A percentile compares a stretch with the other conserved stretches of the same genome.
Evolutionary conservation across 2,797 vertebrate genomes (phyloP).

Genomic region (Sarcoramphus papa): DNA sequence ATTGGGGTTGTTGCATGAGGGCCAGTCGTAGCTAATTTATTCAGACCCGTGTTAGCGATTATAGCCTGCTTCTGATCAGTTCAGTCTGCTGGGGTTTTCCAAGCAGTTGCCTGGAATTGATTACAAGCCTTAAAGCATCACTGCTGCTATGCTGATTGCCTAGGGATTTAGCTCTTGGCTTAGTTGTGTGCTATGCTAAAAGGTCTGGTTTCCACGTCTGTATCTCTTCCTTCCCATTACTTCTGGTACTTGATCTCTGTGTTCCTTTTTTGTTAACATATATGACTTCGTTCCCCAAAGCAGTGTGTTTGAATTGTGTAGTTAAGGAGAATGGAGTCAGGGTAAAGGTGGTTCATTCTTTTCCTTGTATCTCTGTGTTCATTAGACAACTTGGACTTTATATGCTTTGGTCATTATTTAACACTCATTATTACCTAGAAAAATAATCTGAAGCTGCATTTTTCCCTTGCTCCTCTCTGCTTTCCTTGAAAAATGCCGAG

Average conservation of each 20-base stretch:
- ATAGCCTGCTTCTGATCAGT: conserved; percentile 15
- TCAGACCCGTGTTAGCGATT: neutral
- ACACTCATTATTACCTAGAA: neutral
- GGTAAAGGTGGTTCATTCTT: neutral
- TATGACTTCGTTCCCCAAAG: neutral
- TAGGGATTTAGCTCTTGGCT: conserved; percentile 44
- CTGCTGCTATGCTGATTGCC: conserved; percentile 27
- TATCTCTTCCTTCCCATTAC: neutral
- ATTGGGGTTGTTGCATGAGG: conserved; percentile 8
- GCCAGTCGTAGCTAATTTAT: conserved; percentile 17
- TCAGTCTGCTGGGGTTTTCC: conserved; percentile 36
- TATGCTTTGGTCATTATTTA: neutral
- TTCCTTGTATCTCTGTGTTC: neutral
- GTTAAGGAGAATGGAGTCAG: neutral
- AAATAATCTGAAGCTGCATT: neutral
- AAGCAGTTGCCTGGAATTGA: conserved; percentile 39
- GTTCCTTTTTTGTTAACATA: neutral
- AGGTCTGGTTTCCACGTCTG: conserved; percentile 14
- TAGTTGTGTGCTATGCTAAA: neutral
- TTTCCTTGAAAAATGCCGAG: neutral
- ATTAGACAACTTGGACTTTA: neutral
- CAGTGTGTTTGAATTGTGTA: neutral
- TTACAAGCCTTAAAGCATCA: conserved; percentile 46
- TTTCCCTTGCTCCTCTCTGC: neutral
- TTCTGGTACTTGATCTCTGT: neutral